These are phyloP conservation scores for Chrysemys picta DNA, from an alignment of 2,113 vertebrate genomes.

Conservation along the genomic window DNA sequence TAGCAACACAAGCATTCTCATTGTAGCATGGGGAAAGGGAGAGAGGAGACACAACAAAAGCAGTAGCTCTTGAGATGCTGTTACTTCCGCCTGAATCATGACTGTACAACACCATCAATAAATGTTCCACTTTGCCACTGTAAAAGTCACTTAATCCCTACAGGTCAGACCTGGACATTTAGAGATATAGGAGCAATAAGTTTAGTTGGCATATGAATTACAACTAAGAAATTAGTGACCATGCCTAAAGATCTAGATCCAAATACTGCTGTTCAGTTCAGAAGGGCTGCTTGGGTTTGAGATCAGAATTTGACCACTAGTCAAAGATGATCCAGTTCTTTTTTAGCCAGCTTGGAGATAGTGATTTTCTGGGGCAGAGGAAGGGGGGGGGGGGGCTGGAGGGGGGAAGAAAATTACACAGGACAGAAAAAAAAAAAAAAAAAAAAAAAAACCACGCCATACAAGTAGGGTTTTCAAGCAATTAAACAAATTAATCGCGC, in stretches of 20 bases:
- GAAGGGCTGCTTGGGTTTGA: background rate
- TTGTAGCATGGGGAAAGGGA: background rate
- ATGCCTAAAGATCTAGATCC: background rate
- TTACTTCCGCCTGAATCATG: background rate
- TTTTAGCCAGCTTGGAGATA: background rate
- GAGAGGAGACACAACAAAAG: background rate
- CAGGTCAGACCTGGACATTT: background rate
- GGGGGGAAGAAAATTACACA: rapidly evolving
- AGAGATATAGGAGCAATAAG: background rate
- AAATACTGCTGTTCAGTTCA: background rate
- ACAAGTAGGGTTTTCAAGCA: too few species aligned
- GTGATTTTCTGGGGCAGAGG: too few species aligned
- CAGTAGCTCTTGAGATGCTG: background rate
- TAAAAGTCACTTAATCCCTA: background rate
- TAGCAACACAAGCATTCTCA: background rate
- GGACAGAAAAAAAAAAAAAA: too few species aligned
- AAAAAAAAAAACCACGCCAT: too few species aligned
- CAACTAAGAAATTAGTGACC: background rate
- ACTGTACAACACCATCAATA: background rate
- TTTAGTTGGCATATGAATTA: background rate
- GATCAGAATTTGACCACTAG: background rate
- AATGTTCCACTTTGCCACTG: background rate
- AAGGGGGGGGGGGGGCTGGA: rapidly evolving
- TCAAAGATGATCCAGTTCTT: background rate
- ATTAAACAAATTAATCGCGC: too few species aligned